Percentiles rank a stretch among this genome's conserved stretches.
Evolutionary conservation across 37 sponge, comb jelly and placozoan species (phyloP).

Genomic region (Theonella swinhoei): DNA sequence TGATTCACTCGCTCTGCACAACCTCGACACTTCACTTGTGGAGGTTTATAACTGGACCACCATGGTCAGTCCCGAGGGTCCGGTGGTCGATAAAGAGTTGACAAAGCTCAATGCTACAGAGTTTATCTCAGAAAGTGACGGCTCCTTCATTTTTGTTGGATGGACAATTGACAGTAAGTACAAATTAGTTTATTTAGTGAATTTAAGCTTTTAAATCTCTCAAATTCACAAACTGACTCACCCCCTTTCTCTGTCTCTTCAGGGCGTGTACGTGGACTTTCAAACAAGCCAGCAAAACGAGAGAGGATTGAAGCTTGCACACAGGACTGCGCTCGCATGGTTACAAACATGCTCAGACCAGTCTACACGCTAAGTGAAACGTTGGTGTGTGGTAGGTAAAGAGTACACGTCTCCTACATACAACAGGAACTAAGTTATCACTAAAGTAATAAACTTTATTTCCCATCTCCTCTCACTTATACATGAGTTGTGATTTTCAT

Average conservation of each 20-base stretch:
- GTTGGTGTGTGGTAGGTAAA: neutral
- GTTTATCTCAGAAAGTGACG: neutral
- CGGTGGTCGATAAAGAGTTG: neutral
- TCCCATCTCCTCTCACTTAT: neutral
- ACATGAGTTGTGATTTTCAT: neutral
- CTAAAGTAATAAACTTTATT: too few relatives aligned
- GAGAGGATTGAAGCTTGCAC: constrained; percentile 35
- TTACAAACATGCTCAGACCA: constrained; percentile 42
- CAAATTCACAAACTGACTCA: too few relatives aligned
- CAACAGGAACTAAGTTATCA: too few relatives aligned
- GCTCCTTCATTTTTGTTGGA: neutral
- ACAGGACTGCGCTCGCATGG: constrained; percentile 28
- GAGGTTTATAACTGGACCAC: constrained; percentile 35
- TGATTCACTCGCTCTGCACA: constrained; percentile 37
- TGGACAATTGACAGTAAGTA: constrained; percentile 21
- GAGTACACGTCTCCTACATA: too few relatives aligned
- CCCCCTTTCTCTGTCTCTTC: neutral
- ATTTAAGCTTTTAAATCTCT: too few relatives aligned
- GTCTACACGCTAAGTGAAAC: neutral
- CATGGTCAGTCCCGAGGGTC: neutral
- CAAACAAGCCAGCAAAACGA: constrained; percentile 13
- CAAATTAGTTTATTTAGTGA: neutral
- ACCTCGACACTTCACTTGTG: constrained; percentile 1
- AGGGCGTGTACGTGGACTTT: constrained; percentile 54
- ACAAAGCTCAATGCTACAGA: neutral